Percentiles rank a stretch among this genome's conserved stretches.
phyloP scores from a whole-genome alignment of 2,797 vertebrate genomes.

The Acanthurus tractus region DNA sequence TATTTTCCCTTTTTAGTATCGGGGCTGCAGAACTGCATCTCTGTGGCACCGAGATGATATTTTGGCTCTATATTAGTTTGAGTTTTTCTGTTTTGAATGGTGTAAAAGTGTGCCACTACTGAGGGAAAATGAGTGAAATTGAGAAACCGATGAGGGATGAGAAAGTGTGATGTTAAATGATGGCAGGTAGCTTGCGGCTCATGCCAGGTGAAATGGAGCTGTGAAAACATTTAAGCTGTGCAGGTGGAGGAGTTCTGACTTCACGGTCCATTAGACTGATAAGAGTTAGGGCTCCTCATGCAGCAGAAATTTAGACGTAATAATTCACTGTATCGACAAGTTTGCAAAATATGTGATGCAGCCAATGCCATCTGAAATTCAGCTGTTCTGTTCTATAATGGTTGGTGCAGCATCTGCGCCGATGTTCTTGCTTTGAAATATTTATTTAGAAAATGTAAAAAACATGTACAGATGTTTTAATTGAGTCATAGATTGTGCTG shows the following conservation, averaged over 20 bases:
- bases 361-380: constrained; percentile 67
- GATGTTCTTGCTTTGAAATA: constrained; percentile 34
- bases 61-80: constrained; percentile 79
- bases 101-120: constrained; percentile 75
- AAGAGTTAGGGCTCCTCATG: constrained; percentile 76
- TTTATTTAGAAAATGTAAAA: constrained; percentile 40
- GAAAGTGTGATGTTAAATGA: constrained; percentile 78
- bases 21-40: constrained; percentile 77
- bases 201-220: constrained; percentile 81
- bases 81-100: constrained; percentile 71
- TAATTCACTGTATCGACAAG: constrained; percentile 76
- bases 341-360: constrained; percentile 65
- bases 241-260: constrained; percentile 84
- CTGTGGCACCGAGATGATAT: constrained; percentile 74
- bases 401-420: constrained; percentile 23
- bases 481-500: constrained; percentile 13
- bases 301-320: constrained; percentile 75
- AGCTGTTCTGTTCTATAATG: constrained; percentile 57
- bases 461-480: constrained; percentile 1
- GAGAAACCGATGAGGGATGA: constrained; percentile 73
- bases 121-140: constrained; percentile 76
- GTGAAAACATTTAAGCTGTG: constrained; percentile 80
- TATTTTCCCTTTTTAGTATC: constrained; percentile 81
- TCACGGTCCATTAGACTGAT: constrained; percentile 84
- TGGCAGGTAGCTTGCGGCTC: constrained; percentile 79